A percentile compares a stretch with the other conserved stretches of the same genome.
Evolutionary conservation across 2,797 vertebrate species (phyloP).

Genomic region (Rhynchonycteris naso): DNA sequence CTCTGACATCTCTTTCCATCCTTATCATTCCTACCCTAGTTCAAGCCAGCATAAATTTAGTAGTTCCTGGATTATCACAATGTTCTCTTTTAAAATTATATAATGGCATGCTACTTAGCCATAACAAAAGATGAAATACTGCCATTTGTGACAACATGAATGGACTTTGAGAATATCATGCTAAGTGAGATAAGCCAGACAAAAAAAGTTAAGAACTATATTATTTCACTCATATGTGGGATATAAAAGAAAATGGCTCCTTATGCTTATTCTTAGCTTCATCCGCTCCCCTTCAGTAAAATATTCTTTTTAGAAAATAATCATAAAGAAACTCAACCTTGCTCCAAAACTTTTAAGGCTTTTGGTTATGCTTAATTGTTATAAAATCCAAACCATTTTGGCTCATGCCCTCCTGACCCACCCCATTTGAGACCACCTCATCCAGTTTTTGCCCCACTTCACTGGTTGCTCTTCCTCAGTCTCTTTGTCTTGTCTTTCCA

Average conservation of each 20-base stretch:
- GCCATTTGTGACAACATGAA: neutral
- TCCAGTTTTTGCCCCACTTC: neutral
- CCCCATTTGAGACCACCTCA: no score
- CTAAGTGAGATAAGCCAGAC: neutral
- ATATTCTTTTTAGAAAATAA: neutral
- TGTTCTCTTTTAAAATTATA: neutral
- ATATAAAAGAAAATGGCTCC: neutral
- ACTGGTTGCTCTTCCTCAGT: neutral
- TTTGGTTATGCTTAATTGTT: neutral
- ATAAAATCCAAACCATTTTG: neutral
- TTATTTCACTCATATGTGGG: neutral
- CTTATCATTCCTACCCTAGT: neutral
- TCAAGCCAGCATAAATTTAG: neutral
- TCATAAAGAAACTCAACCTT: neutral
- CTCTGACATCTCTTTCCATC: neutral
- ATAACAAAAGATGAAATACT: neutral
- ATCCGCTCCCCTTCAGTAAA: neutral
- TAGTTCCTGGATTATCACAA: neutral
- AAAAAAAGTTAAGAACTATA: neutral
- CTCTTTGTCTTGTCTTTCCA: neutral
- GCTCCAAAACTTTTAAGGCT: neutral
- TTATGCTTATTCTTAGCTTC: neutral
- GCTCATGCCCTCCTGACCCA: neutral
- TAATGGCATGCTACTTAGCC: neutral
- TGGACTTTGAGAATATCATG: neutral